Evolutionary conservation across 2,113 vertebrate species (phyloP).

Genomic region (Rhagologus leucostigma): DNA sequence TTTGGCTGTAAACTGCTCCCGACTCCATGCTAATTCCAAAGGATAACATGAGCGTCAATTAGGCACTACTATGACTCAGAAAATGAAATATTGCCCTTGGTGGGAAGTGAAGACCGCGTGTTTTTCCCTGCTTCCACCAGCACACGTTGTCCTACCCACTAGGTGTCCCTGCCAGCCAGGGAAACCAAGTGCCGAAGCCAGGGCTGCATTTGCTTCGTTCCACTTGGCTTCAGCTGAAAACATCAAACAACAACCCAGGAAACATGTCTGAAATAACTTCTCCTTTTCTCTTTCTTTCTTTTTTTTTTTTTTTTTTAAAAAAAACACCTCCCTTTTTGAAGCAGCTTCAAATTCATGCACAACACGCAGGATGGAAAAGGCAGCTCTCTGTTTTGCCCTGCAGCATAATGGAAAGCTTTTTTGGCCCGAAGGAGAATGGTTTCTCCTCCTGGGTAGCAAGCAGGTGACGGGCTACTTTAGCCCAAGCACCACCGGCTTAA

Average conservation of each 20-base stretch:
- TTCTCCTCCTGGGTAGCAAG: accelerated
- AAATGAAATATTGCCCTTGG: background rate
- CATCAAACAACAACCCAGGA: background rate
- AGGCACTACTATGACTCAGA: background rate
- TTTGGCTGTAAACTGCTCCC: background rate
- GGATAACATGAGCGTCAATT: background rate
- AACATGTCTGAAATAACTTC: background rate
- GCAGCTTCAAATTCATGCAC: background rate
- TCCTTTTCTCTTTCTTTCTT: background rate
- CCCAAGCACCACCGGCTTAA: background rate
- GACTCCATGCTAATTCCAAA: background rate
- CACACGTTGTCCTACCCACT: constrained; percentile 28
- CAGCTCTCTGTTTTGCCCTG: accelerated
- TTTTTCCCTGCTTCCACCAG: background rate
- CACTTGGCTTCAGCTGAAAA: background rate
- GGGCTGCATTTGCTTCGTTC: background rate
- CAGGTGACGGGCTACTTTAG: background rate
- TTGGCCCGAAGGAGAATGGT: background rate
- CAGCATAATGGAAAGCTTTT: background rate
- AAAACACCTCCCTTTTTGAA: background rate
- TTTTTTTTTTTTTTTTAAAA: background rate
- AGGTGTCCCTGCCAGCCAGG: constrained; percentile 59
- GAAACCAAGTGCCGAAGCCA: background rate
- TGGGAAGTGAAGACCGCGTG: background rate
- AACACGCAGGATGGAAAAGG: background rate